These are phyloP conservation scores for Vipera ursinii DNA, from an alignment of 2,797 vertebrate genomes.

Conservation along the genomic window DNA sequence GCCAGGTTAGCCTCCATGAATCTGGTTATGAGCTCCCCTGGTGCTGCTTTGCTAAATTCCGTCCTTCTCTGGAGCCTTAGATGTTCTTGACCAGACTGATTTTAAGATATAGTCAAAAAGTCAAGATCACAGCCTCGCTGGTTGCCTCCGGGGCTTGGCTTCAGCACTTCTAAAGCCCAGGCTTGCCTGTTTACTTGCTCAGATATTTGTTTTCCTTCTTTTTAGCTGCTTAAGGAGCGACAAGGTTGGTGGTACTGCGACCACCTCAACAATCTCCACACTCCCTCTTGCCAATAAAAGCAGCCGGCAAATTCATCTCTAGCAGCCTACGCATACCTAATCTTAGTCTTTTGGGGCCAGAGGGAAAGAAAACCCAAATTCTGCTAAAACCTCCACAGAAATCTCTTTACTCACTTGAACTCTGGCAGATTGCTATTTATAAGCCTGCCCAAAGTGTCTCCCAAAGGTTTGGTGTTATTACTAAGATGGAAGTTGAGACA, in stretches of 20 bases:
- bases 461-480: neutral
- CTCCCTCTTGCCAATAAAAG: neutral
- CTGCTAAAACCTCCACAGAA: neutral
- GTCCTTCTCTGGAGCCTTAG: neutral
- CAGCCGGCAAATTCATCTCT: neutral
- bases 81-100: neutral
- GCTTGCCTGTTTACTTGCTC: neutral
- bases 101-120: neutral
- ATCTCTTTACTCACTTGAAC: neutral
- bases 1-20: neutral
- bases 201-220: neutral
- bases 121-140: neutral
- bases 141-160: neutral
- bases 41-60: neutral
- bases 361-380: neutral
- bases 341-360: neutral
- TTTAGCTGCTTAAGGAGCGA: neutral
- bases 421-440: neutral
- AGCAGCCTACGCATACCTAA: neutral
- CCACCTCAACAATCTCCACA: slow-evolving; percentile 22
- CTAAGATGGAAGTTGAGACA: neutral
- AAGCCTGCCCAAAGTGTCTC: neutral
- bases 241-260: neutral
- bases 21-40: neutral
- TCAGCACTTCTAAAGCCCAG: neutral